Conservation (phyloP, 1,140 invertebrate genomes). For the Orius laevigatus region DNA sequence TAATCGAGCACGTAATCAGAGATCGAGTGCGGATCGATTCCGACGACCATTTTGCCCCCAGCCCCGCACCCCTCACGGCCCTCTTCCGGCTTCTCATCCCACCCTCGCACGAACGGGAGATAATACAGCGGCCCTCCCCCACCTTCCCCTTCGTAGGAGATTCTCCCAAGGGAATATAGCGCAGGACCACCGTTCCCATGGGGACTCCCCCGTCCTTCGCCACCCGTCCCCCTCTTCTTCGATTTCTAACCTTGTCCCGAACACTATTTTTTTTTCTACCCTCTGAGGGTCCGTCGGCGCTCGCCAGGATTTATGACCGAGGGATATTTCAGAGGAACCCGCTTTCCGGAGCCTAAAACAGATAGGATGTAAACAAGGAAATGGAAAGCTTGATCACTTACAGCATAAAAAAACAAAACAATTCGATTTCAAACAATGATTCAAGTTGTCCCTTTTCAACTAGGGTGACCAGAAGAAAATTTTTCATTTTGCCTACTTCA, state of each 20-base stretch:
- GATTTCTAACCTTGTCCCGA: conserved; percentile 12
- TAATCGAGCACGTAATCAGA: conserved; percentile 10
- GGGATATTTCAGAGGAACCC: too few relatives aligned
- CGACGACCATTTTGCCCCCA: conserved; percentile 10
- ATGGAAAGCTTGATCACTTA: too few relatives aligned
- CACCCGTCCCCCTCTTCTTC: conserved; percentile 5
- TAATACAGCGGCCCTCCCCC: conserved; percentile 4
- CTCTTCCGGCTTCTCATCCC: background rate
- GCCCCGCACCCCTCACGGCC: too few relatives aligned
- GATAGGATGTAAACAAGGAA: too few relatives aligned
- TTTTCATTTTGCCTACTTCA: too few relatives aligned
- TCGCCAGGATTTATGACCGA: too few relatives aligned
- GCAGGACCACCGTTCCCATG: conserved; percentile 11
- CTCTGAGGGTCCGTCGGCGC: too few relatives aligned
- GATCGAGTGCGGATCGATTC: conserved; percentile 7
- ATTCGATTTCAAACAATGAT: too few relatives aligned
- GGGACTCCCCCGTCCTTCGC: conserved; percentile 3
- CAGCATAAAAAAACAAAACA: too few relatives aligned
- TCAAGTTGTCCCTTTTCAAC: too few relatives aligned
- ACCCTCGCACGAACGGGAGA: conserved; percentile 3
- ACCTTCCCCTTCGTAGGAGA: conserved; percentile 2
- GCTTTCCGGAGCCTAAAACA: too few relatives aligned
- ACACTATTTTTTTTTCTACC: conserved; percentile 11
- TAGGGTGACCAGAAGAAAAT: too few relatives aligned
- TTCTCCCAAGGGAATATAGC: conserved; percentile 11